Evolutionary conservation across 1,140 invertebrate species (phyloP), one percentile per base, ranked within the genome.

Genomic region (Neodiprion lecontei): DNA sequence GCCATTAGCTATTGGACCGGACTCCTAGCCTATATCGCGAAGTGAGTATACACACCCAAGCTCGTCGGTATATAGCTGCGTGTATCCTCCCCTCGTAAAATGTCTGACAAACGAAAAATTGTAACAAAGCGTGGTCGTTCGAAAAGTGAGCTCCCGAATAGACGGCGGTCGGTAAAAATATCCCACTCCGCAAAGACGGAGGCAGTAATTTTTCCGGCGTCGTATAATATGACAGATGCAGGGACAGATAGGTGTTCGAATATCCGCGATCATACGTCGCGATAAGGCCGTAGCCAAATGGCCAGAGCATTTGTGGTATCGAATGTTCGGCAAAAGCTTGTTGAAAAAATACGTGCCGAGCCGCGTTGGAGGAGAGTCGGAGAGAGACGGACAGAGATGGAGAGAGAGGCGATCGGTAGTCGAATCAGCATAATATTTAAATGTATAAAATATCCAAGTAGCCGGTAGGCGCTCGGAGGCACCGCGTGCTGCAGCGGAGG

Each of bases 381-480:
- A 14, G 73, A 71, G 72, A 28, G 28, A 28, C 70, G 53, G 70
- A 23, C 47, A 11, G 10, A n/a, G 72, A 75, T 77, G 80, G 78
- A 82, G 79, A 79, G 80, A 81, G 79, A 81, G 79, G 67, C 65
- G 49, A 23, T 21, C 40, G 40, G 40, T 69, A n/a, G 40, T 23
- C 72, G 75, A 72, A 83, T 83, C 82, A 81, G 77, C 82, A 83
- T 83, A 82, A 83, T 83, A 83, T 83, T 83, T 76, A 80, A 83
- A 82, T 83, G 82, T 76, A 78, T 74, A 79, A 78, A 78, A 79
- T 78, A 50, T 74, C 69, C 74, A 74, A 76, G 74, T 76, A 70
- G 70, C 67, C 69, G 67, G 17, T 11, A 11, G 67, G 17, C 17
- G 67, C 61, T 65, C 61, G 21, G 74, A 66, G 72, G 70, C 78